phyloP scores from a whole-genome alignment of 2,113 vertebrate species.

The Crypturellus undulatus region DNA sequence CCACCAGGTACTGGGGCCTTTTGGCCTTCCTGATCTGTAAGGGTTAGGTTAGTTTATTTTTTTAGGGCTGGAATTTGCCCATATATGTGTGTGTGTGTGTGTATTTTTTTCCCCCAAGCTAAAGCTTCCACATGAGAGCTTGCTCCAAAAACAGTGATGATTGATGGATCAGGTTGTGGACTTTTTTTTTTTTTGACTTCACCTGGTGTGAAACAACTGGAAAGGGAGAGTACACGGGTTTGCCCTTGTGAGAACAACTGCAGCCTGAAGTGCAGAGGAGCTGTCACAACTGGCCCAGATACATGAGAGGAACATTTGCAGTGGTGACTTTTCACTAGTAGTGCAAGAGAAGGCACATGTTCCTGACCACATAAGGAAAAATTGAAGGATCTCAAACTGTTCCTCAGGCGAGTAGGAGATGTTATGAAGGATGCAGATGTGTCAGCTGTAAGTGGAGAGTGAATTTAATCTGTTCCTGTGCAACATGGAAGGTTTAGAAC shows the following conservation, averaged over 20 bases:
- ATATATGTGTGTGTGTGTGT: too few species aligned
- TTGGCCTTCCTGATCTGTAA: neutral
- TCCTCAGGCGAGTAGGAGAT: rapidly evolving
- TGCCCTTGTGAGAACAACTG: neutral
- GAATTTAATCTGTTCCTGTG: neutral
- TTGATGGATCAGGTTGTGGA: neutral
- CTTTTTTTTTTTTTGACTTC: neutral
- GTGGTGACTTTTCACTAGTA: neutral
- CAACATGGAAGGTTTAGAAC: neutral
- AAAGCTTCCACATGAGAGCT: rapidly evolving
- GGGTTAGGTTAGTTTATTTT: neutral
- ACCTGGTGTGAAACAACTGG: neutral
- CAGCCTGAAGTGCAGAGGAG: rapidly evolving
- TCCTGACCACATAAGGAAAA: neutral
- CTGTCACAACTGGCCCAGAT: rapidly evolving
- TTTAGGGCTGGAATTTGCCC: neutral
- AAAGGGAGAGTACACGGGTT: neutral
- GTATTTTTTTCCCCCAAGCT: neutral
- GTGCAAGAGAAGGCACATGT: neutral
- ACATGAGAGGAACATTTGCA: rapidly evolving
- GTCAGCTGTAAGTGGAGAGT: neutral
- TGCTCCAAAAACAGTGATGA: neutral
- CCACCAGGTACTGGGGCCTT: neutral
- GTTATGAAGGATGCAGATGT: rapidly evolving
- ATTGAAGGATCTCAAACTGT: neutral